Evolutionary conservation across 2,113 vertebrate genomes (phyloP), one percentile per base, ranked within the genome.

Genomic region (Pyxicephalus adspersus): DNA sequence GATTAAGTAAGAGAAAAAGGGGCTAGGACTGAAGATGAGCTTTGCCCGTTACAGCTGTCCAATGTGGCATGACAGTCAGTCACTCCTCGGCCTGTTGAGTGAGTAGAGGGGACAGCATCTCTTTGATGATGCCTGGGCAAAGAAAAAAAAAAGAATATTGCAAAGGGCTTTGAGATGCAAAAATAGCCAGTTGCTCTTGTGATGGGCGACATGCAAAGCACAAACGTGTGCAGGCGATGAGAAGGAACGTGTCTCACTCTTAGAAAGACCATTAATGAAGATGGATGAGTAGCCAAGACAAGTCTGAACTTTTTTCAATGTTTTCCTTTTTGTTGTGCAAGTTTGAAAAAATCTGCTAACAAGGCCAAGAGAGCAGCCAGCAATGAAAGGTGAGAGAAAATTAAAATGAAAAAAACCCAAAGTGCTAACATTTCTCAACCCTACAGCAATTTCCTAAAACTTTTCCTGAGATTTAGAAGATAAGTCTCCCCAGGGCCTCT

Each of bases 41-140:
- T 95, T 92, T 94, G 92, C 86, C 87, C 85, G 81, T 84, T 91
- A 90, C 96, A 96, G 93, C 96, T 96, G 96, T 94, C 92, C 89
- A 83, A 86, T 20, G 76, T 81, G 90, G 90, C 87, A 65, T 90
- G 92, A 92, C 91, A 94, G 88, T 88, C 88, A 86, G 76, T 90
- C 88, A 87, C 85, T 87, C 73, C 84, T 80, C 38, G 86, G 80
- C 65, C 86, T 5, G 74, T 64, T 84, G 76, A 83, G 86, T 85
- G 90, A 91, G 86, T 87, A 86, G 87, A 75, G 84, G 55, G 86
- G 85, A 83, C 86, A 88, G 51, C 52, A 63, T 81, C 60, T 75
- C 71, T 80, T 61, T 51, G 57, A 60, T 50, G 52, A 16, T 66
- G 50, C 51, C 54, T 55, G 50, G 5, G 70, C 22, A 50, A 38